Percentiles rank a stretch among this genome's conserved stretches.
These are phyloP conservation scores for Phragmatobia fuliginosa DNA, from an alignment of 2,888 invertebrate species.

Conservation along the genomic window DNA sequence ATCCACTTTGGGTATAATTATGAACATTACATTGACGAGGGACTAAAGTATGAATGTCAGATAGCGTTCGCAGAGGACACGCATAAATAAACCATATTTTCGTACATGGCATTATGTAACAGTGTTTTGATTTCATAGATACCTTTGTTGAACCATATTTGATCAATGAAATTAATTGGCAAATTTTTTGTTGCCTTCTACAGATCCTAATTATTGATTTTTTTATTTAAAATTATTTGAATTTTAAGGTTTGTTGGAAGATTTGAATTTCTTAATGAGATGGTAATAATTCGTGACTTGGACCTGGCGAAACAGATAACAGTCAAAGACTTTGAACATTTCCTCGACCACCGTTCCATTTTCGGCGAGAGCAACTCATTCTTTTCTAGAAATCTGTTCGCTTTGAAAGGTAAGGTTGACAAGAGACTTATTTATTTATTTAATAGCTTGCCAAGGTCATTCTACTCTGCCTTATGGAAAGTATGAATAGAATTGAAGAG, in stretches of 20 bases:
- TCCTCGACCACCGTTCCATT: slow-evolving; percentile 69
- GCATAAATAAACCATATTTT: not conserved
- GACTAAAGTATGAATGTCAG: not conserved
- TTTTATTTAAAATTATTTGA: not conserved
- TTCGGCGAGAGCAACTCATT: slow-evolving; percentile 51
- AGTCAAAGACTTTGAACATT: slow-evolving; percentile 81
- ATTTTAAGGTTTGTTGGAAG: slow-evolving; percentile 24
- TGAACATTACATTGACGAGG: not conserved
- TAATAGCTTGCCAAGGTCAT: no score
- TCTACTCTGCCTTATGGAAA: no score
- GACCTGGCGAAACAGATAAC: slow-evolving; percentile 77
- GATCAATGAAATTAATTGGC: no score
- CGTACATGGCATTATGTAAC: not conserved
- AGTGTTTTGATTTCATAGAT: not conserved
- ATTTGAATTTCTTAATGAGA: slow-evolving; percentile 7
- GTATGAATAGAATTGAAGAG: no score
- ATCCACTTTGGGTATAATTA: not conserved
- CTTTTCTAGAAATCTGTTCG: slow-evolving; percentile 63
- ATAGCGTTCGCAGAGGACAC: not conserved
- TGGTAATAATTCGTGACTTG: slow-evolving; percentile 38
- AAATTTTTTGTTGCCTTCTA: no score
- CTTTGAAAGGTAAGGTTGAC: not conserved
- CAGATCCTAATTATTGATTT: not conserved
- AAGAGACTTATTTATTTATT: no score
- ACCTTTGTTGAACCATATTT: not conserved